phyloP scores from a whole-genome alignment of 2,797 vertebrate genomes.

The Emys orbicularis region DNA sequence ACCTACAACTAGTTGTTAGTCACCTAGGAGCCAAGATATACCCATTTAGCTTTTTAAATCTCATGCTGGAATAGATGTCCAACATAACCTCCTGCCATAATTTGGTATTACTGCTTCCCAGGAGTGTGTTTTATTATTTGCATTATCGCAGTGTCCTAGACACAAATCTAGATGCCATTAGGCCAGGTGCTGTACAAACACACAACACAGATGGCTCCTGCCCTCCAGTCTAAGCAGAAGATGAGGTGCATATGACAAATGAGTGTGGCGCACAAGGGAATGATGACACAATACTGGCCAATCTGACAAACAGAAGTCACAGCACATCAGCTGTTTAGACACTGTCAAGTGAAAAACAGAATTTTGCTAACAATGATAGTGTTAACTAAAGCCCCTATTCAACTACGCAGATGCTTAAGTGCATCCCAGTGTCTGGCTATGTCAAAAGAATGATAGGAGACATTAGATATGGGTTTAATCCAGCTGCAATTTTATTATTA shows the following conservation, averaged over 20 bases:
- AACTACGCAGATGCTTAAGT: neutral
- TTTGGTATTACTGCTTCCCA: neutral
- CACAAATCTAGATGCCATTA: rapidly evolving
- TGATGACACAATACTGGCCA: neutral
- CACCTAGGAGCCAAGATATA: rapidly evolving
- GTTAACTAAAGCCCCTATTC: neutral
- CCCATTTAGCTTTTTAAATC: neutral
- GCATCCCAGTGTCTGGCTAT: neutral
- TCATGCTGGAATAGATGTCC: neutral
- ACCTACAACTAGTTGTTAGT: neutral
- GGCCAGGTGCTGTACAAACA: rapidly evolving
- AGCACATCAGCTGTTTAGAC: neutral
- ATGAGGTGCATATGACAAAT: neutral
- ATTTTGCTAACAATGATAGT: neutral
- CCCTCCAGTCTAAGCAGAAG: neutral
- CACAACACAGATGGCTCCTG: neutral
- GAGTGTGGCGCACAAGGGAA: neutral
- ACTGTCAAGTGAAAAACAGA: neutral
- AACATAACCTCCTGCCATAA: too few species aligned
- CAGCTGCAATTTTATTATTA: too few species aligned
- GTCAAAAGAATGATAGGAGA: too few species aligned
- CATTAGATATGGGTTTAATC: too few species aligned
- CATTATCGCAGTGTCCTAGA: rapidly evolving
- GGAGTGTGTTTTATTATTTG: neutral
- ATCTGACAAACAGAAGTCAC: neutral